Conservation (phyloP, 1,140 invertebrate species). For the Leptestheria dahalacensis region DNA sequence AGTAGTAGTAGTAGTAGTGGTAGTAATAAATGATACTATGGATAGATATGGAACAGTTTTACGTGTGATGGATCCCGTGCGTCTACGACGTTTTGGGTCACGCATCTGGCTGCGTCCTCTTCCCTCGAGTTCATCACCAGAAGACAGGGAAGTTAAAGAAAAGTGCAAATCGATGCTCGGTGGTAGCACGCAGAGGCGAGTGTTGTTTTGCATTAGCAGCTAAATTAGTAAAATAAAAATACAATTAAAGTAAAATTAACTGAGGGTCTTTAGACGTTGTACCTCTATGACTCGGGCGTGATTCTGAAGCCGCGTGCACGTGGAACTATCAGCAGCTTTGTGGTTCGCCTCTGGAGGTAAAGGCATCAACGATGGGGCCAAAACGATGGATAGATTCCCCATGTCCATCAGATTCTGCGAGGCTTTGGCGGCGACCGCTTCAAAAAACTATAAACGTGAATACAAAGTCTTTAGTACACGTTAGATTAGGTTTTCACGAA, state of each 20-base stretch:
- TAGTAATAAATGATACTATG: not conserved
- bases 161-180: conserved; percentile 28
- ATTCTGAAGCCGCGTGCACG: conserved; percentile 38
- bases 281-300: conserved; percentile 45
- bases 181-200: conserved; percentile 52
- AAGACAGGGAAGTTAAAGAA: not conserved
- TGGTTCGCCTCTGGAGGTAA: conserved; percentile 27
- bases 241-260: not conserved
- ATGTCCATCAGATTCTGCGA: conserved; percentile 64
- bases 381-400: conserved; percentile 59
- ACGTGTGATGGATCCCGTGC: conserved; percentile 70
- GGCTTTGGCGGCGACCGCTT: conserved; percentile 39
- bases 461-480: not conserved
- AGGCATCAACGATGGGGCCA: conserved; percentile 72
- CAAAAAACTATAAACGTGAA: conserved; percentile 33
- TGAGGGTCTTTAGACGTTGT: conserved; percentile 13
- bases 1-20: conserved; percentile 22
- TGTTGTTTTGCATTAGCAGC: conserved; percentile 58
- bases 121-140: conserved; percentile 6
- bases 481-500: no score
- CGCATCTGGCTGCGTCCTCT: conserved; percentile 23
- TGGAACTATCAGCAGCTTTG: conserved; percentile 37
- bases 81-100: conserved; percentile 29
- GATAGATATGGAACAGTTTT: conserved; percentile 26
- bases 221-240: conserved; percentile 31